phyloP scores from a whole-genome alignment of 2,113 vertebrate species.

The Gallinago media region DNA sequence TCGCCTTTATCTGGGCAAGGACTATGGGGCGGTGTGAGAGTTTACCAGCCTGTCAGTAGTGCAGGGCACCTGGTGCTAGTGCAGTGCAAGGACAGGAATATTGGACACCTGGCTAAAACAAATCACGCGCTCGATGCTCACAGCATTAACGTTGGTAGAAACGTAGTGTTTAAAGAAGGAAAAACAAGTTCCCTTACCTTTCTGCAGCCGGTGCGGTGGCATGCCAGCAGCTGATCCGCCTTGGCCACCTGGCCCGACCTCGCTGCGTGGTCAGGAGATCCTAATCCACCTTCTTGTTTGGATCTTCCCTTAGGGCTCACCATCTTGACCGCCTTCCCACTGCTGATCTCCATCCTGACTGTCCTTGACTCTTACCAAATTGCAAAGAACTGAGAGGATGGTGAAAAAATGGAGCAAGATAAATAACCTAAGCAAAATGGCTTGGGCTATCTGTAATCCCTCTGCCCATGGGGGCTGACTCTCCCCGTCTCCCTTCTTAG shows the following conservation, averaged over 20 bases:
- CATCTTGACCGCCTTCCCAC: not conserved
- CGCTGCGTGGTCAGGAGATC: fast-evolving
- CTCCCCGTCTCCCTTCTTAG: not conserved
- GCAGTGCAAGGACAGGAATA: not conserved
- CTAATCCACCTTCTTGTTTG: not conserved
- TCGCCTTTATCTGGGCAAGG: not conserved
- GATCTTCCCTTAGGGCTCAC: fast-evolving
- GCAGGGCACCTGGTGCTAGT: fast-evolving
- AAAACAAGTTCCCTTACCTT: not conserved
- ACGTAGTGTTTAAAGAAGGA: fast-evolving
- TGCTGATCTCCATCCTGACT: not conserved
- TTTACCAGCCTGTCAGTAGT: fast-evolving
- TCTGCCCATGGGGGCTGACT: not conserved
- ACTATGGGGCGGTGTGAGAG: fast-evolving
- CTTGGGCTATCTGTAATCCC: fast-evolving
- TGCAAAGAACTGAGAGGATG: not conserved
- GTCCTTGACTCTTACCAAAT: not conserved
- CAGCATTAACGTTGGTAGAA: not conserved
- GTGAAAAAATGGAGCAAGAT: fast-evolving
- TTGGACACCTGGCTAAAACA: not conserved
- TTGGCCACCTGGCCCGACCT: not conserved
- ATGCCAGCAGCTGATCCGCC: not conserved
- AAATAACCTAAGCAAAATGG: fast-evolving
- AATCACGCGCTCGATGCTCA: fast-evolving
- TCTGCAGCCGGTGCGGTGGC: not conserved